Evolutionary conservation across 2,888 invertebrate genomes (phyloP).

Genomic region (Synergus laeviventris): DNA sequence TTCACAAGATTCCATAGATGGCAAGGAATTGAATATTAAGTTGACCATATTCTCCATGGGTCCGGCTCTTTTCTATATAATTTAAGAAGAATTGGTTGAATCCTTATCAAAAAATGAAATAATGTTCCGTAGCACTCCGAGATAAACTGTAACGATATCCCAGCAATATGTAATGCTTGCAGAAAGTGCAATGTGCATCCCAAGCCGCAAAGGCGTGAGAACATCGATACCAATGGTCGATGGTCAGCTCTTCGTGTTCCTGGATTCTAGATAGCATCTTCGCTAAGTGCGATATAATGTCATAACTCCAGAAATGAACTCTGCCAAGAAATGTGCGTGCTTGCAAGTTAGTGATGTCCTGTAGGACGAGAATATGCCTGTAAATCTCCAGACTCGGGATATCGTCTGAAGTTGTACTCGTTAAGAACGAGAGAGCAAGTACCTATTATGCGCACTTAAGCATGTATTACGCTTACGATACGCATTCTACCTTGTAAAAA

Average conservation of each 20-base stretch:
- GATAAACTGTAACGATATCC: constrained; percentile 53
- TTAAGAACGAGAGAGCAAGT: constrained; percentile 42
- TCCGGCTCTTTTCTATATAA: too few relatives aligned
- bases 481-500: constrained; percentile 38
- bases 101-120: neutral
- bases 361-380: constrained; percentile 2
- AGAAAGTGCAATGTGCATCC: constrained; percentile 45
- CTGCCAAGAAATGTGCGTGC: constrained; percentile 42
- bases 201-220: constrained; percentile 66
- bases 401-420: constrained; percentile 10
- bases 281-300: constrained; percentile 68
- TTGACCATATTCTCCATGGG: too few relatives aligned
- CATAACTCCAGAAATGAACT: constrained; percentile 65
- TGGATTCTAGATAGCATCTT: constrained; percentile 64
- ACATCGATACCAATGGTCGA: constrained; percentile 68
- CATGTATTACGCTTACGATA: constrained; percentile 45
- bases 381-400: constrained; percentile 2
- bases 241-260: constrained; percentile 66
- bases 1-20: too few relatives aligned
- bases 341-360: constrained; percentile 27
- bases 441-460: constrained; percentile 46
- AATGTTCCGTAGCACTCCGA: constrained; percentile 3
- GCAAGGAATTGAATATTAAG: too few relatives aligned
- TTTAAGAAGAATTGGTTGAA: neutral
- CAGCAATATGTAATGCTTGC: constrained; percentile 63